Conservation (phyloP, 2,113 vertebrate genomes). For the Perca flavescens region DNA sequence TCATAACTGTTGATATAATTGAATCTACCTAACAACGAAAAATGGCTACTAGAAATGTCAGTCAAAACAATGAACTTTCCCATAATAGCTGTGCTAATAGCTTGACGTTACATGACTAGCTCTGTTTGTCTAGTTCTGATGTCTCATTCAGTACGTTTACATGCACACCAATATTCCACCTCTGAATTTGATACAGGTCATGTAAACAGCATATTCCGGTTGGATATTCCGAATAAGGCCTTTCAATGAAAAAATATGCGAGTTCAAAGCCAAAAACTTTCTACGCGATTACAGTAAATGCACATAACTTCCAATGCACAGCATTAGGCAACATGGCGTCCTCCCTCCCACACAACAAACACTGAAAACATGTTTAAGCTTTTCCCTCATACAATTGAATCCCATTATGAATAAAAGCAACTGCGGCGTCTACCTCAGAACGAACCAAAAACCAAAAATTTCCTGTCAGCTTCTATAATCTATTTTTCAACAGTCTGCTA, state of each 20-base stretch:
- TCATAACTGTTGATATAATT: too few species aligned
- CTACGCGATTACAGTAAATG: constrained; percentile 3
- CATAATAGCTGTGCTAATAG: not conserved
- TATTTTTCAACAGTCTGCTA: constrained; percentile 36
- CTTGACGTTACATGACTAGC: not conserved
- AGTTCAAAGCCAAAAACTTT: constrained; percentile 1
- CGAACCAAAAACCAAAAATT: not conserved
- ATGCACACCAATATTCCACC: too few species aligned
- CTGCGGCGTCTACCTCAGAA: not conserved
- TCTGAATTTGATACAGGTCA: too few species aligned
- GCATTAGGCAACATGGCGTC: not conserved
- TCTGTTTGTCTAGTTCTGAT: not conserved
- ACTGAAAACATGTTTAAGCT: constrained; percentile 2
- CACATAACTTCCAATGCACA: not conserved
- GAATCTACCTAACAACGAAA: not conserved
- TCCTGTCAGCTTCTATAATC: constrained; percentile 48
- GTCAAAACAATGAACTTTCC: not conserved
- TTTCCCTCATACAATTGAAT: constrained; percentile 10
- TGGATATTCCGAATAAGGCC: too few species aligned
- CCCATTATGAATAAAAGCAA: constrained; percentile 23
- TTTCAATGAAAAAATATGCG: not conserved
- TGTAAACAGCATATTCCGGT: too few species aligned
- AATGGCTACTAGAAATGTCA: not conserved
- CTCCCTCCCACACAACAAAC: constrained; percentile 8
- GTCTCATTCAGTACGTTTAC: not conserved